A percentile compares a stretch with the other conserved stretches of the same genome.
These are phyloP conservation scores for Glossosoma conforme DNA, from an alignment of 1,140 invertebrate genomes.

Conservation along the genomic window DNA sequence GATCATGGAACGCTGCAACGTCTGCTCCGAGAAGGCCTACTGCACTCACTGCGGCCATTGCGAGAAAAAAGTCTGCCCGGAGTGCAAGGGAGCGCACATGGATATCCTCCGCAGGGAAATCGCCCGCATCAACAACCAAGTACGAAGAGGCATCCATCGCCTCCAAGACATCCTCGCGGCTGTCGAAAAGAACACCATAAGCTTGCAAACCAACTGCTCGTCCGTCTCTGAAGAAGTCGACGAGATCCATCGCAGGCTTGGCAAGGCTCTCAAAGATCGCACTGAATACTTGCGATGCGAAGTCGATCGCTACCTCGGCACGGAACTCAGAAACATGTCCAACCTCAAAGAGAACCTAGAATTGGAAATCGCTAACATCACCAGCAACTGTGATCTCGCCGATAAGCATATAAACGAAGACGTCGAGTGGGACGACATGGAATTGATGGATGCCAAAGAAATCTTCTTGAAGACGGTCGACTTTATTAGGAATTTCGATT, in stretches of 20 bases:
- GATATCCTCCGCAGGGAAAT: slow-evolving; percentile 94
- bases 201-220: slow-evolving; percentile 77
- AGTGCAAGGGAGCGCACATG: slow-evolving; percentile 92
- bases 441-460: slow-evolving; percentile 90
- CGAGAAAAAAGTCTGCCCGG: slow-evolving; percentile 86
- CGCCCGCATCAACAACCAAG: slow-evolving; percentile 87
- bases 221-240: slow-evolving; percentile 88
- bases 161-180: slow-evolving; percentile 77
- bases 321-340: slow-evolving; percentile 75
- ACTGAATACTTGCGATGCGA: slow-evolving; percentile 84
- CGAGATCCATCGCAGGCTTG: slow-evolving; percentile 82
- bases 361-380: slow-evolving; percentile 86
- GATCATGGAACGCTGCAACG: slow-evolving; percentile 79
- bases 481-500: slow-evolving; percentile 89
- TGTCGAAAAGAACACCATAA: slow-evolving; percentile 80
- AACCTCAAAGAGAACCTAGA: slow-evolving; percentile 90
- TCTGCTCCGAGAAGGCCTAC: slow-evolving; percentile 94
- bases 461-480: slow-evolving; percentile 91
- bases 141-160: slow-evolving; percentile 77
- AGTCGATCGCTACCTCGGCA: slow-evolving; percentile 80
- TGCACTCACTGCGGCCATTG: slow-evolving; percentile 87
- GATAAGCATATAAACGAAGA: slow-evolving; percentile 89
- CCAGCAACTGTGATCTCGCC: slow-evolving; percentile 93
- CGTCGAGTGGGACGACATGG: slow-evolving; percentile 81
- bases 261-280: slow-evolving; percentile 87